phyloP scores from a whole-genome alignment of 2,113 vertebrate species.

The Stegastes partitus region DNA sequence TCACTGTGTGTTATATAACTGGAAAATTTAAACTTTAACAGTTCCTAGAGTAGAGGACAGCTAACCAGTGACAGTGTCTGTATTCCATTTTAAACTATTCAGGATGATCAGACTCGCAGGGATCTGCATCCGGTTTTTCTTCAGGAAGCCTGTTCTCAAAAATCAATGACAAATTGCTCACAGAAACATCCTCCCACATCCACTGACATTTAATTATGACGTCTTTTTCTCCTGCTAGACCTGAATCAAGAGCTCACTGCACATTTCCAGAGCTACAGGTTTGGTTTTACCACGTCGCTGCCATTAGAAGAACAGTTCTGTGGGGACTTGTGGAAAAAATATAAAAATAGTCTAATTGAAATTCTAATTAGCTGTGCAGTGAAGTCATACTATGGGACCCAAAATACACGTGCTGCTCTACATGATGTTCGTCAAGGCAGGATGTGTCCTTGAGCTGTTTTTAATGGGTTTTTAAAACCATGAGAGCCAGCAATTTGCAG shows the following conservation, averaged over 20 bases:
- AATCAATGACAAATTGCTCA: conserved; percentile 1
- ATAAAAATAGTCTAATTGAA: conserved; percentile 56
- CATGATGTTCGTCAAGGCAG: conserved; percentile 30
- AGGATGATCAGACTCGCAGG: neutral
- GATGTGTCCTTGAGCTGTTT: conserved; percentile 64
- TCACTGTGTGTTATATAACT: conserved; percentile 16
- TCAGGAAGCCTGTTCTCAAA: conserved; percentile 1
- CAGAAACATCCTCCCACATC: neutral
- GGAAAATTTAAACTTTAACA: neutral
- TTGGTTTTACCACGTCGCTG: conserved; percentile 8
- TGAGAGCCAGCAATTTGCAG: neutral
- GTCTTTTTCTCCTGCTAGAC: neutral
- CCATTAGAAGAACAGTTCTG: conserved; percentile 39
- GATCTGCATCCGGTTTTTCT: neutral
- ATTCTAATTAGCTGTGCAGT: conserved; percentile 62
- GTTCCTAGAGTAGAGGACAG: neutral
- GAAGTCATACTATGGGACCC: conserved; percentile 52
- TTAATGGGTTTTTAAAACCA: conserved; percentile 45
- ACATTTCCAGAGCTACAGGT: neutral
- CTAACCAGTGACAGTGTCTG: neutral
- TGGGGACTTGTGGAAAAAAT: conserved; percentile 27
- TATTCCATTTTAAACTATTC: neutral
- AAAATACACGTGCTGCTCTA: conserved; percentile 43
- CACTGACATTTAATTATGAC: conserved; percentile 1
- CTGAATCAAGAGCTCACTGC: neutral